A percentile compares a stretch with the other conserved stretches of the same genome.
These are phyloP conservation scores for Protosalanx chinensis DNA, from an alignment of 2,797 vertebrate genomes.

Conservation along the genomic window DNA sequence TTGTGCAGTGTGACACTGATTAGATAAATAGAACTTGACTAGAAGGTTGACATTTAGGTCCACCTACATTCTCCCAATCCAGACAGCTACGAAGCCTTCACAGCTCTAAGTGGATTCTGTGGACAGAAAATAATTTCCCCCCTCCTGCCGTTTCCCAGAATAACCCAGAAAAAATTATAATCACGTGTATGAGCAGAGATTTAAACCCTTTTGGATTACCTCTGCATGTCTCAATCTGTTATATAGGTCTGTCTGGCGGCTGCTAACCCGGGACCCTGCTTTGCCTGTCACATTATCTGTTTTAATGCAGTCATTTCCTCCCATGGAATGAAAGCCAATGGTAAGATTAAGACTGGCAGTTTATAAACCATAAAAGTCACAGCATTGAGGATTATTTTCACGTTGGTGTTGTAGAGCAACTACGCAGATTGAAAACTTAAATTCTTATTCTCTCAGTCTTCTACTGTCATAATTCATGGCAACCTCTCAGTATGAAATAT, in stretches of 20 bases:
- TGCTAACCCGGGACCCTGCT: conserved; percentile 41
- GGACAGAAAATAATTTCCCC: conserved; percentile 35
- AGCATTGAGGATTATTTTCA: background rate
- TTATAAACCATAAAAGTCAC: conserved; percentile 39
- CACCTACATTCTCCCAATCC: conserved; percentile 16
- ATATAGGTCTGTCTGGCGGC: conserved; percentile 71
- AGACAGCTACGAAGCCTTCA: conserved; percentile 24
- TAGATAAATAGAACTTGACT: conserved; percentile 16
- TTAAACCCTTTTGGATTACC: conserved; percentile 77
- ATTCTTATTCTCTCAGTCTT: no score
- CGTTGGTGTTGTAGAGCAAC: background rate
- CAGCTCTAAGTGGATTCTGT: conserved; percentile 38
- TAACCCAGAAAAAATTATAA: conserved; percentile 65
- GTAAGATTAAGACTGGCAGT: conserved; percentile 56
- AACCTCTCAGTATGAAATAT: no score
- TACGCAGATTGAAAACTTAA: background rate
- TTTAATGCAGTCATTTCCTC: conserved; percentile 61
- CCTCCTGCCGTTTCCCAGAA: conserved; percentile 55
- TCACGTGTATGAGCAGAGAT: conserved; percentile 70
- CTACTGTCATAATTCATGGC: no score
- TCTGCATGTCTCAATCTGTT: conserved; percentile 70
- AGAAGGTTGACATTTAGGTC: conserved; percentile 25
- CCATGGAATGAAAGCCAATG: conserved; percentile 55
- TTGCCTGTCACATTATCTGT: conserved; percentile 58
- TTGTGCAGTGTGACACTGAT: background rate